These are phyloP conservation scores for Eurytoma californica DNA, from an alignment of 2,888 invertebrate genomes.

Conservation along the genomic window DNA sequence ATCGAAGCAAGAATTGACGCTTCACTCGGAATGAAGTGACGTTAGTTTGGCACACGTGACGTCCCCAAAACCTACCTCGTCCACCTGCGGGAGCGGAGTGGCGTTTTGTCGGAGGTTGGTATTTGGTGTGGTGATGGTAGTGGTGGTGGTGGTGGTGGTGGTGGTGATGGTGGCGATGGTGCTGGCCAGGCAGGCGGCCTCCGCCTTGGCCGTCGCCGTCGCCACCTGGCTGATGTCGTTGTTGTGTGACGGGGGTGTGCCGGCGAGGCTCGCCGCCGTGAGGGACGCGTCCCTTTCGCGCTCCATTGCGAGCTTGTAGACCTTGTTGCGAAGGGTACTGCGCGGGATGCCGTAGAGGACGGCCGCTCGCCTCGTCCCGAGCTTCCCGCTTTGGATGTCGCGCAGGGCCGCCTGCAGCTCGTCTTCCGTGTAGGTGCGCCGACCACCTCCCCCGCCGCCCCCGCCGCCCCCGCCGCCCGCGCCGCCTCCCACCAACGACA, in stretches of 20 bases:
- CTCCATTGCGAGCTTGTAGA: constrained; percentile 88
- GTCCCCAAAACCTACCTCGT: constrained; percentile 74
- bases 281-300: constrained; percentile 82
- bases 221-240: constrained; percentile 61
- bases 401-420: constrained; percentile 95
- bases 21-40: too few species aligned
- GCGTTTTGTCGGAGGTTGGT: constrained; percentile 69
- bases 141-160: constrained; percentile 66
- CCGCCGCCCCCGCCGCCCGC: constrained; percentile 79
- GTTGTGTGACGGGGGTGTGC: constrained; percentile 60
- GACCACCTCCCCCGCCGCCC: constrained; percentile 79
- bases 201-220: constrained; percentile 59
- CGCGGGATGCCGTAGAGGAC: constrained; percentile 97
- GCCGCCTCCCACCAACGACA: constrained; percentile 83
- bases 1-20: too few species aligned
- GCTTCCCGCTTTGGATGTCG: constrained; percentile 93
- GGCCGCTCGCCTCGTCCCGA: constrained; percentile 94
- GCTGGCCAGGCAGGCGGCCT: constrained; percentile 66
- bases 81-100: constrained; percentile 72
- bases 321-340: constrained; percentile 97
- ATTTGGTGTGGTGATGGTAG: constrained; percentile 70
- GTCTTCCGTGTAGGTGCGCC: constrained; percentile 95
- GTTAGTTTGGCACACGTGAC: constrained; percentile 34
- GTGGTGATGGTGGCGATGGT: constrained; percentile 64
- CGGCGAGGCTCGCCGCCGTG: constrained; percentile 67